Conservation (phyloP, 2,113 vertebrate genomes). For the Alectura lathami region DNA sequence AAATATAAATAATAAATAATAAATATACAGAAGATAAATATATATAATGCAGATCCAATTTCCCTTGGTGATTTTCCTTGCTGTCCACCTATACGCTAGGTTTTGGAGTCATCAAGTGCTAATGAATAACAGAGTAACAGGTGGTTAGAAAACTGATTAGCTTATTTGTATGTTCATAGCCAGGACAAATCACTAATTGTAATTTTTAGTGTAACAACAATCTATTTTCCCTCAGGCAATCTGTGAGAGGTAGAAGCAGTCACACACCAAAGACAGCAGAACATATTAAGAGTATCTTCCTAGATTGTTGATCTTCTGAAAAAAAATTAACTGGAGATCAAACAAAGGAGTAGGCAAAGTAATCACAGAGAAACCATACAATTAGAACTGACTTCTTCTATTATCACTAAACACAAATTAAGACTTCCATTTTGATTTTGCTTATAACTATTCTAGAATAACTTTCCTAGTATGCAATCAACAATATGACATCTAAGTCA, state of each 20-base stretch:
- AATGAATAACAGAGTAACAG: background rate
- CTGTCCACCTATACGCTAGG: background rate
- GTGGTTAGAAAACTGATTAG: background rate
- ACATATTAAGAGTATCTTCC: background rate
- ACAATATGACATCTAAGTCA: background rate
- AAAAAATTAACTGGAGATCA: background rate
- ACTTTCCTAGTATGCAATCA: background rate
- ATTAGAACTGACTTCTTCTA: background rate
- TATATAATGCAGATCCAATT: background rate
- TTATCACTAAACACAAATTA: background rate
- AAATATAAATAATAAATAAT: background rate
- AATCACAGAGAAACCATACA: background rate
- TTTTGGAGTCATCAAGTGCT: background rate
- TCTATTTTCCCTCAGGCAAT: background rate
- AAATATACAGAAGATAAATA: background rate
- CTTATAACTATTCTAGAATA: background rate
- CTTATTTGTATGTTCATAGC: background rate
- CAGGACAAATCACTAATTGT: background rate
- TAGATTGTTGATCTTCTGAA: background rate
- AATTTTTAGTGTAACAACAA: background rate
- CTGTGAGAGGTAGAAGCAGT: background rate
- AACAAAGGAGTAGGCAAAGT: background rate
- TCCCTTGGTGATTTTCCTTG: background rate
- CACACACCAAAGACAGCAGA: background rate
- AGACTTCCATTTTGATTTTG: background rate